Evolutionary conservation across 2,113 vertebrate genomes (phyloP).

Genomic region (Sminthopsis crassicaudata): DNA sequence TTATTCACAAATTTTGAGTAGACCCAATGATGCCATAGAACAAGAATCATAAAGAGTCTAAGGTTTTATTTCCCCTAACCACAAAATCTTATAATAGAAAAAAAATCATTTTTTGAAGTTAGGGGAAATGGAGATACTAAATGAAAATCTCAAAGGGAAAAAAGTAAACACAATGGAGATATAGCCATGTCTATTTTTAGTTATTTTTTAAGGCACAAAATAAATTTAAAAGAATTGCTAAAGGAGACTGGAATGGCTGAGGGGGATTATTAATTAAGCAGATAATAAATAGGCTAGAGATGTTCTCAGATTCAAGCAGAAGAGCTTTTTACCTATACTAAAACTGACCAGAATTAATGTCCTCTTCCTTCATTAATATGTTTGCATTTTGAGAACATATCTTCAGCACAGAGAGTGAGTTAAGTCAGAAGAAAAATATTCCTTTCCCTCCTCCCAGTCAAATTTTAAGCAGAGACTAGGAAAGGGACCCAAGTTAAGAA

Average conservation of each 20-base stretch:
- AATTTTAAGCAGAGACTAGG: constrained; percentile 24
- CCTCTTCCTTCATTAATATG: constrained; percentile 44
- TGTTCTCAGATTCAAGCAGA: background rate
- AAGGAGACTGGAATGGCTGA: constrained; percentile 48
- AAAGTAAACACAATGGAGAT: constrained; percentile 67
- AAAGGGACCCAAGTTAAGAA: constrained; percentile 31
- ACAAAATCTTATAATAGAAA: background rate
- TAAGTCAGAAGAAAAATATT: background rate
- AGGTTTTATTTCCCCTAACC: constrained; percentile 31
- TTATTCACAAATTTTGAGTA: constrained; percentile 57
- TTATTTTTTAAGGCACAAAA: constrained; percentile 88
- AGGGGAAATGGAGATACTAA: constrained; percentile 26
- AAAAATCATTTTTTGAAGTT: constrained; percentile 38
- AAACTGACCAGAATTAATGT: constrained; percentile 51
- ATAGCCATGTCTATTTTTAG: constrained; percentile 82
- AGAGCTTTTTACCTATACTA: background rate
- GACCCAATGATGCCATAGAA: constrained; percentile 33
- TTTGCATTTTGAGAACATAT: constrained; percentile 5
- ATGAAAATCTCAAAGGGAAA: constrained; percentile 61
- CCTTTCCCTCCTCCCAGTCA: constrained; percentile 14
- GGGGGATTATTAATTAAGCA: background rate
- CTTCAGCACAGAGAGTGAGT: background rate
- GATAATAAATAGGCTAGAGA: background rate
- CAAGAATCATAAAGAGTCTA: constrained; percentile 31
- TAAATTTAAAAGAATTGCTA: constrained; percentile 82